Conservation (phyloP, 64 coral and sea anemone species). For the Astreopora myriophthalma region DNA sequence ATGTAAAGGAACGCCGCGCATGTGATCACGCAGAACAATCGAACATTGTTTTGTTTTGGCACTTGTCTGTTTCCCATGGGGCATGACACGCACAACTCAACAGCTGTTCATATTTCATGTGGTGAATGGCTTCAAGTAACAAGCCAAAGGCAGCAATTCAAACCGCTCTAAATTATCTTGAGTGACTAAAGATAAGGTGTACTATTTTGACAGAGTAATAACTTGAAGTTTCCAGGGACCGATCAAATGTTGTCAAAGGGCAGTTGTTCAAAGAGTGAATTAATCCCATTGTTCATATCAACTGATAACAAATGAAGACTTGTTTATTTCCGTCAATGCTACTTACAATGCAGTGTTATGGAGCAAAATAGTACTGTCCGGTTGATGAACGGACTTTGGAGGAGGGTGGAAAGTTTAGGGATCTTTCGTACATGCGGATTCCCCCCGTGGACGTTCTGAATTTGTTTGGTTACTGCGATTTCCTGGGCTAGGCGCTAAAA, state of each 20-base stretch:
- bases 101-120: neutral
- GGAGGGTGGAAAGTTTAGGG: too few species aligned
- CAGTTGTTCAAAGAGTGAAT: neutral
- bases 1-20: conserved; percentile 42
- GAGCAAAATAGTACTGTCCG: too few species aligned
- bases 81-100: neutral
- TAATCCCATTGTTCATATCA: too few species aligned
- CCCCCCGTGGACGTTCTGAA: too few species aligned
- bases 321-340: too few species aligned
- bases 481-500: too few species aligned
- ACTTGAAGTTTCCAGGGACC: neutral
- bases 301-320: neutral
- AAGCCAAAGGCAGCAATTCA: neutral
- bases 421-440: too few species aligned
- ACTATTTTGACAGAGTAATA: neutral
- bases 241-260: neutral
- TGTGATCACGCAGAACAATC: conserved; percentile 5
- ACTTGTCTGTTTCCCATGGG: neutral
- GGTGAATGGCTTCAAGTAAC: neutral
- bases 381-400: too few species aligned
- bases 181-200: neutral
- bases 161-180: neutral
- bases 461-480: too few species aligned
- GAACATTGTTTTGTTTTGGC: neutral
- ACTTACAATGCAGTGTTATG: too few species aligned